Conservation (phyloP, 2,888 invertebrate genomes). For the Acleris sparsana region DNA sequence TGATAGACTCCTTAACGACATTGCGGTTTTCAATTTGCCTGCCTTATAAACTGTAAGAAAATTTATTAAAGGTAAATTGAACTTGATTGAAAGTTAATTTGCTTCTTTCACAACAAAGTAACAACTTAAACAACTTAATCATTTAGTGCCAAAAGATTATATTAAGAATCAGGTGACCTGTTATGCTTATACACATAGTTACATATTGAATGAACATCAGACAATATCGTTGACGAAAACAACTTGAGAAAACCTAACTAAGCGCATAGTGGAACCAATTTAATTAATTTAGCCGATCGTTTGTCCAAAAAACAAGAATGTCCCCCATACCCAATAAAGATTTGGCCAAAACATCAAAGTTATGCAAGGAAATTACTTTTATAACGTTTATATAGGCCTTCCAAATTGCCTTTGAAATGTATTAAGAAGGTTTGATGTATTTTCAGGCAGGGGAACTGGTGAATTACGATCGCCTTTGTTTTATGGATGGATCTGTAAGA, state of each 20-base stretch:
- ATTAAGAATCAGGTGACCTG: too few relatives aligned
- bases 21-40: too few relatives aligned
- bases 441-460: too few relatives aligned
- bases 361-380: conserved; percentile 5
- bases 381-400: conserved; percentile 2
- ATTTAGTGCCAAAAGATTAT: too few relatives aligned
- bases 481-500: background rate
- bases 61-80: too few relatives aligned
- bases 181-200: too few relatives aligned
- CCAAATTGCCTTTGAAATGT: conserved; percentile 2
- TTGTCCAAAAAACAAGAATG: background rate
- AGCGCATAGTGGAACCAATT: background rate
- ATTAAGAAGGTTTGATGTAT: background rate
- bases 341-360: conserved; percentile 8
- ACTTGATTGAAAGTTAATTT: too few relatives aligned
- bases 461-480: conserved; percentile 1
- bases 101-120: too few relatives aligned
- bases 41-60: too few relatives aligned
- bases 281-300: conserved; percentile 1
- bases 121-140: too few relatives aligned
- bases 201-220: too few relatives aligned
- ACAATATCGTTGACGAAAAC: background rate
- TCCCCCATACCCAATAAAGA: conserved; percentile 2
- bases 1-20: too few relatives aligned
- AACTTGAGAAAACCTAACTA: background rate